Percentiles rank a stretch among this genome's conserved stretches.
These are phyloP conservation scores for Babyrousa celebensis DNA, from an alignment of 2,797 vertebrate genomes.

Conservation along the genomic window DNA sequence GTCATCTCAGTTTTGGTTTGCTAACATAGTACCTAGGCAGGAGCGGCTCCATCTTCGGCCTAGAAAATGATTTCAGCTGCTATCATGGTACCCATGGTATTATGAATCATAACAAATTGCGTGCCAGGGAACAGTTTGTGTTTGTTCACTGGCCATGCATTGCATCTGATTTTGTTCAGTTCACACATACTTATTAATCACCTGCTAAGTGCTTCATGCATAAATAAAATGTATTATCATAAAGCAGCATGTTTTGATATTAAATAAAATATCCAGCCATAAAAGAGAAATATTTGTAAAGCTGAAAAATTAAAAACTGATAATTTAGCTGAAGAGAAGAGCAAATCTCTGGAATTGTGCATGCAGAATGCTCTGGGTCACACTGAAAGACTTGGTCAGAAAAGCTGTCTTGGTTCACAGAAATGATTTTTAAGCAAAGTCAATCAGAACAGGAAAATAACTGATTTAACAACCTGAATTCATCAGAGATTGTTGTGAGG, in stretches of 20 bases:
- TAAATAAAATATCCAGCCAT: not conserved
- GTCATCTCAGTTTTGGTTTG: not conserved
- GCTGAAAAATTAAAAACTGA: not conserved
- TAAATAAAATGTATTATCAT: not conserved
- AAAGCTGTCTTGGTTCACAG: not conserved
- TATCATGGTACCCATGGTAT: not conserved
- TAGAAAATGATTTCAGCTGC: not conserved
- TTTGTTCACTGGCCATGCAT: not conserved
- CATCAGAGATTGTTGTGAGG: not conserved
- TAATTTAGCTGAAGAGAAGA: conserved; percentile 10
- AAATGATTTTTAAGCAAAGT: not conserved
- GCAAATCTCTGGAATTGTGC: not conserved
- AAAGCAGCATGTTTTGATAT: not conserved
- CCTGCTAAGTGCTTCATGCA: not conserved
- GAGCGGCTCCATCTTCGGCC: not conserved
- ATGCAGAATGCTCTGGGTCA: not conserved
- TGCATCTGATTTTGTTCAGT: not conserved
- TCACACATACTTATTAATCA: not conserved
- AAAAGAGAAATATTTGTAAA: not conserved
- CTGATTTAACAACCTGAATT: conserved; percentile 22
- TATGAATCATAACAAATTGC: not conserved
- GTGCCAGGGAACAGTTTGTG: not conserved
- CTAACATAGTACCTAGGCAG: not conserved
- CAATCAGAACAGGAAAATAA: not conserved
- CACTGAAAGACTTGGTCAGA: not conserved